Percentiles rank a stretch among this genome's conserved stretches.
Evolutionary conservation across 2,888 invertebrate species (phyloP).

Genomic region (Xestoiulus laeticollis): DNA sequence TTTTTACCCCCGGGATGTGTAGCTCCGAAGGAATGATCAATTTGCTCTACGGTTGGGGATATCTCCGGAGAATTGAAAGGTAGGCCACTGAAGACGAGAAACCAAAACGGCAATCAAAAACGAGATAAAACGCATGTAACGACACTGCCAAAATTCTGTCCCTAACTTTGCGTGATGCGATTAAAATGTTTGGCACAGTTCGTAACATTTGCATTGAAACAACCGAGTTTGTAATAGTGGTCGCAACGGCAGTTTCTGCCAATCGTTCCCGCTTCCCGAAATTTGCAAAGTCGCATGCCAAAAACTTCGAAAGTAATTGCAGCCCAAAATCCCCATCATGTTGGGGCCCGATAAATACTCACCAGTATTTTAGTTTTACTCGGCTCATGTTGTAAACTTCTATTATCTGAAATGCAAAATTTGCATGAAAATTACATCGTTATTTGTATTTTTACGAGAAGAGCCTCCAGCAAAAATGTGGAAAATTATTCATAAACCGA

Average conservation of each 20-base stretch:
- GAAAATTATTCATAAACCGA: neutral
- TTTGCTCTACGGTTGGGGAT: constrained; percentile 95
- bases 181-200: neutral
- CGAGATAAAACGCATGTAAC: neutral
- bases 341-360: constrained; percentile 64
- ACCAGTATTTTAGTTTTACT: constrained; percentile 97
- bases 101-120: constrained; percentile 45
- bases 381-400: constrained; percentile 98
- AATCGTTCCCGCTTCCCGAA: too few relatives aligned
- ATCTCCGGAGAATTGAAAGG: constrained; percentile 93
- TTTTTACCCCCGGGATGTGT: constrained; percentile 89
- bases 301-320: neutral
- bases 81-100: constrained; percentile 72
- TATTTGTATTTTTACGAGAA: too few relatives aligned
- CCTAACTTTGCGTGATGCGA: neutral
- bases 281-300: neutral
- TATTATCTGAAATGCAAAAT: constrained; percentile 73
- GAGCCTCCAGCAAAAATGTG: neutral
- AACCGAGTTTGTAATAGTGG: neutral
- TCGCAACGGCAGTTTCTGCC: too few relatives aligned
- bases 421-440: neutral
- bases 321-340: neutral
- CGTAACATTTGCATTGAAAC: neutral
- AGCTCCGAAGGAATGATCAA: constrained; percentile 98
- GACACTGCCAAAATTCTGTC: neutral